Evolutionary conservation across 2,113 vertebrate genomes (phyloP), one percentile per base, ranked within the genome.

Genomic region (Pheucticus melanocephalus): DNA sequence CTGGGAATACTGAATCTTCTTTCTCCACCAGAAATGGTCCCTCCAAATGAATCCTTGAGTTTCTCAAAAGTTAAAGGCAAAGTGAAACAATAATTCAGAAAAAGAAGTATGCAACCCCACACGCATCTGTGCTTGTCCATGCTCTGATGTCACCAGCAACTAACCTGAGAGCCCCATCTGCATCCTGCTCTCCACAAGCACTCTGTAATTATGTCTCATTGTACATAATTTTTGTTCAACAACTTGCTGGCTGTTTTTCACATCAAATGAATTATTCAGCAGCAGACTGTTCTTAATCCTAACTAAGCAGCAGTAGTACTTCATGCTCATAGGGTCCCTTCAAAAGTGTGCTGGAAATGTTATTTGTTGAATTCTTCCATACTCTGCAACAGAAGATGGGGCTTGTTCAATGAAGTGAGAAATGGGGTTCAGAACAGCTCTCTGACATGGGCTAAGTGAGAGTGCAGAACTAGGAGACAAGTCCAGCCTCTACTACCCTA

Each of bases 181-280:
- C 56, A 61, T 59, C 81, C 72, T 18, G 71, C 57, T 95, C 37
- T 82, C 79, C 4, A 3, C 30, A 73, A n/a, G 82, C 56, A 22
- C 85, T 71, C 63, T 28, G 39, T 76, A 90, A 94, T 97, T 97
- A 97, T 47, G 82, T 40, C 82, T 95, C 73, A 93, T 94, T 97
- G 82, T 94, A 28, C n/a, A 13, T 76, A 9, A 76, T 78, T 94
- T 95, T 87, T 97, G 82, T 94, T 96, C 95, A 88, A 83, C 86
- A 73, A 80, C 76, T 84, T 3, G 0, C 72, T 80, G 86, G 65
- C 79, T 82, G 54, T 80, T 96, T 92, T 93, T 91, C 22, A 42
- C 63, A 90, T 73, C 59, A 39, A 31, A 97, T 97, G 94, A 93
- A 96, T 97, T 96, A 97, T 96, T 97, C 92, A 97, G 82, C 92